phyloP scores from a whole-genome alignment of 2,888 invertebrate species.

The Apamea anceps region DNA sequence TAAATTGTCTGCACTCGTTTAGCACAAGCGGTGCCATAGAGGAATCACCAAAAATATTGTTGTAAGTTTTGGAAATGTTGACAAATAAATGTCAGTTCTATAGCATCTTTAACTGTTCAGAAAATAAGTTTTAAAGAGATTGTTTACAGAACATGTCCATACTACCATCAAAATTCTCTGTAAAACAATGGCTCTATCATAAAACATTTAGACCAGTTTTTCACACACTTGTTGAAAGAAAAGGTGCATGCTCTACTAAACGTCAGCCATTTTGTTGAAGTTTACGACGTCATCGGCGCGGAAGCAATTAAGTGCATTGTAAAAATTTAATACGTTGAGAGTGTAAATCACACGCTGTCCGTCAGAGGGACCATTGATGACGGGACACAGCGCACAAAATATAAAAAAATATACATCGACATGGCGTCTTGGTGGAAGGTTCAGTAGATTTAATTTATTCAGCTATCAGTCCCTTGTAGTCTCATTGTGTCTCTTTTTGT shows the following conservation, averaged over 20 bases:
- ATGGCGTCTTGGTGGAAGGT: constrained; percentile 21
- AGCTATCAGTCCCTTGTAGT: background rate
- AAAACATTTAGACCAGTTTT: constrained; percentile 28
- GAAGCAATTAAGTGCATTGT: constrained; percentile 83
- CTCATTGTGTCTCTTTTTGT: background rate
- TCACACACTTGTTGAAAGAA: constrained; percentile 52
- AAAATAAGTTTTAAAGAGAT: background rate
- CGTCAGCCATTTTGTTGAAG: constrained; percentile 55
- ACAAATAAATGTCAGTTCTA: background rate
- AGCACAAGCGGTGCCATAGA: background rate
- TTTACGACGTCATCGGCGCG: constrained; percentile 75
- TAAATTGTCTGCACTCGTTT: background rate
- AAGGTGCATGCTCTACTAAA: constrained; percentile 55
- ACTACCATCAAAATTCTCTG: background rate
- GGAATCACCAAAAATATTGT: background rate
- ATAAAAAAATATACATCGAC: background rate
- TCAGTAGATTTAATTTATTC: constrained; percentile 33
- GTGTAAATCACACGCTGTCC: constrained; percentile 74
- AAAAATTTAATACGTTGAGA: constrained; percentile 77
- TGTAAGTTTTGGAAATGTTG: background rate
- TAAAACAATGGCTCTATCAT: constrained; percentile 2
- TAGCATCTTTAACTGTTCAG: background rate
- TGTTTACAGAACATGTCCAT: background rate
- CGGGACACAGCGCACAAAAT: constrained; percentile 51
- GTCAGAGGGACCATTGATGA: constrained; percentile 71